Percentiles rank a stretch among this genome's conserved stretches.
phyloP scores from a whole-genome alignment of 2,113 vertebrate species.

The Planiliza haematocheilus region DNA sequence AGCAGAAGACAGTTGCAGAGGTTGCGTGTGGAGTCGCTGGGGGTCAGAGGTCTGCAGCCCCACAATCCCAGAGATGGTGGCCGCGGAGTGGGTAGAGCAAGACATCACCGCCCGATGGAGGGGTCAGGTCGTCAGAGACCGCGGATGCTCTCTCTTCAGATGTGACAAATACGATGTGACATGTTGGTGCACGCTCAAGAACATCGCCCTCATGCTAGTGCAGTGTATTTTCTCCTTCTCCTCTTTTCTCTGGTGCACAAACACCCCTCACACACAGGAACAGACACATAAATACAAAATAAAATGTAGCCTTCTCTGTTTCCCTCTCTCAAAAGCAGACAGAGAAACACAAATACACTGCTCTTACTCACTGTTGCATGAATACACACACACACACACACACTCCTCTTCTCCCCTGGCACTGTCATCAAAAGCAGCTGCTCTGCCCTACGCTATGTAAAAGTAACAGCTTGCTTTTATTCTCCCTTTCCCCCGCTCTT shows the following conservation, averaged over 20 bases:
- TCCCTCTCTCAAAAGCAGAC: slow-evolving; percentile 38
- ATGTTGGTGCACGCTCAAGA: slow-evolving; percentile 54
- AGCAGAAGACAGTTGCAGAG: slow-evolving; percentile 23
- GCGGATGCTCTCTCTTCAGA: slow-evolving; percentile 43
- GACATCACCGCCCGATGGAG: slow-evolving; percentile 37
- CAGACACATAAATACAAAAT: slow-evolving; percentile 22
- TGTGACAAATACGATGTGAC: slow-evolving; percentile 77
- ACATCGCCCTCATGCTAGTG: slow-evolving; percentile 48
- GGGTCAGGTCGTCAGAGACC: slow-evolving; percentile 67
- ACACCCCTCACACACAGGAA: slow-evolving; percentile 20
- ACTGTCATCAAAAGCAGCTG: slow-evolving; percentile 55
- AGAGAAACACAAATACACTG: slow-evolving; percentile 40
- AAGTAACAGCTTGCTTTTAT: slow-evolving; percentile 61
- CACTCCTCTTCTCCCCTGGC: slow-evolving; percentile 24
- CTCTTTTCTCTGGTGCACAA: slow-evolving; percentile 21
- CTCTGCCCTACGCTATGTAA: slow-evolving; percentile 43
- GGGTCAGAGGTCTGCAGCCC: slow-evolving; percentile 46
- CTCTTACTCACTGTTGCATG: slow-evolving; percentile 34
- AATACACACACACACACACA: slow-evolving; percentile 22
- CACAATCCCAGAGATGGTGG: slow-evolving; percentile 36
- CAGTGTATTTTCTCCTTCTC: neutral
- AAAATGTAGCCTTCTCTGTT: slow-evolving; percentile 22
- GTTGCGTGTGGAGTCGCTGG: slow-evolving; percentile 21
- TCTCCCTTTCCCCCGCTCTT: slow-evolving; percentile 24
- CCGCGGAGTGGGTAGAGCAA: slow-evolving; percentile 34